Base-by-base conservation (phyloP, 2,888 invertebrate genomes). In the Thysanoteuthis rhombus region DNA sequence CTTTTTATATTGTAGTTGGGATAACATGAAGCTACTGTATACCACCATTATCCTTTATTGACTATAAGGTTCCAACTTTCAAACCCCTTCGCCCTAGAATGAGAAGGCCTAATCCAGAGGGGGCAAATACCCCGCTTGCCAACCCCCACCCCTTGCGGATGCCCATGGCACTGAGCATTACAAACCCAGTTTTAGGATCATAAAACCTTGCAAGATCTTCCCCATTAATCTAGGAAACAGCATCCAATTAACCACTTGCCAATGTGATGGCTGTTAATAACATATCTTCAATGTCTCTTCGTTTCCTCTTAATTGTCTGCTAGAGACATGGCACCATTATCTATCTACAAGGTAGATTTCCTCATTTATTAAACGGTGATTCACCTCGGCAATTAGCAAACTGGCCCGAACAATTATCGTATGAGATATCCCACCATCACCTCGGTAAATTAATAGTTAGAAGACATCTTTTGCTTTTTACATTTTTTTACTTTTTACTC, bases 291-390 rank as follows among this genome's bases (percentile, higher is more conserved):
- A 16, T n/a, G n/a, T 75, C 75, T 75, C n/a, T 75, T 75, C 16
- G 36, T 36, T 75, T 75, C 75, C n/a, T n/a, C 75, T n/a, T 75
- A 75, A 75, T 75, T 75, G 75, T 75, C n/a, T 75, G n/a, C 10
- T 12, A n/a, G 10, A 75, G 75, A 75, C 16, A 12, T 25, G 12
- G n/a, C 0, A n/a, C n/a, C n/a, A 36, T n/a, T 36, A 75, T 75
- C 75, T 75, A 75, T 75, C 75, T 75, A 75, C 75, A 75, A 75
- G n/a, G 75, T 75, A 75, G 75, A 75, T 75, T 75, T 75, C n/a
- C 75, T 36, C 19, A 19, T 36, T 75, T 75, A 75, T 75, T 75
- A 75, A 75, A 75, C 36, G n/a, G n/a, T n/a, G 75, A 75, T 75
- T 75, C 36, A 75, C n/a, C 75, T 36, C n/a, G 75, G 75, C 75